Percentiles rank a stretch among this genome's conserved stretches.
These are phyloP conservation scores for Malurus cyaneus DNA, from an alignment of 2,113 vertebrate genomes.

Conservation along the genomic window DNA sequence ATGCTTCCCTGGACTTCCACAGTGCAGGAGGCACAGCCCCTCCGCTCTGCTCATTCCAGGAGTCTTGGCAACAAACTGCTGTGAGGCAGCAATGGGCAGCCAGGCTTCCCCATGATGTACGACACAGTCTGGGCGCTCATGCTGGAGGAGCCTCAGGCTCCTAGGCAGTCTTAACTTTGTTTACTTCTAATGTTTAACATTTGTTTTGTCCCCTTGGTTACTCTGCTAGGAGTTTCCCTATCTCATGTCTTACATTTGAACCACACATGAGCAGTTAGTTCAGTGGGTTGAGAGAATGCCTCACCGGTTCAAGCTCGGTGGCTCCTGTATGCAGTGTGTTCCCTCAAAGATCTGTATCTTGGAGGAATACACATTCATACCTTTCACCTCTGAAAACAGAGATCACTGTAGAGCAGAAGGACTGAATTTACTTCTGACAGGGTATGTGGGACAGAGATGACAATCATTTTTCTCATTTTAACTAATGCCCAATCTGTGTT, in stretches of 20 bases:
- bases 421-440: background rate
- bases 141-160: background rate
- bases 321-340: fast-evolving
- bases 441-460: background rate
- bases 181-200: background rate
- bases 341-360: background rate
- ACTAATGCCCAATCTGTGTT: background rate
- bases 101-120: background rate
- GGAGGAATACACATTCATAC: fast-evolving
- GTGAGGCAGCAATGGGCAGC: background rate
- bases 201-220: conserved; percentile 33
- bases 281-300: background rate
- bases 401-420: background rate
- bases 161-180: background rate
- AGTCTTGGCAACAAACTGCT: background rate
- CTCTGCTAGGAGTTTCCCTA: background rate
- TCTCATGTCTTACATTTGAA: background rate
- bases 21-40: fast-evolving
- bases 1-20: fast-evolving
- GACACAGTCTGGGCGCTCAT: fast-evolving
- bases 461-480: background rate
- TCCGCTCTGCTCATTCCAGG: background rate
- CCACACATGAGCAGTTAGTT: background rate
- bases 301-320: background rate
- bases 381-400: background rate